phyloP scores from a whole-genome alignment of 2,888 invertebrate genomes.

The Rutpela maculata region DNA sequence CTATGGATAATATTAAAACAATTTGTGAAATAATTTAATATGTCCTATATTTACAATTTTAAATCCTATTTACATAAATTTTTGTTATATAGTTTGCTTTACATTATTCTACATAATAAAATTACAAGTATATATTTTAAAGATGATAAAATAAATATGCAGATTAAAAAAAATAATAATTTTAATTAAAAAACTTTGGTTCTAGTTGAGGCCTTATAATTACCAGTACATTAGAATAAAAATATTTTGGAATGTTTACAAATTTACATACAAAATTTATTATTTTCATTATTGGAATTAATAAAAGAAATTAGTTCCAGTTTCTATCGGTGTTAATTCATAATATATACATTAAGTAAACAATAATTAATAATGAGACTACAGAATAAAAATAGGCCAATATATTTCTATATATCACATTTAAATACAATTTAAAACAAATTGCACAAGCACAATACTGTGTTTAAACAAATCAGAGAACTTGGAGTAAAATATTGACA shows the following conservation, averaged over 20 bases:
- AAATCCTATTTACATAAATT: slow-evolving; percentile 37
- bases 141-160: slow-evolving; percentile 53
- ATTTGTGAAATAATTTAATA: slow-evolving; percentile 34
- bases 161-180: slow-evolving; percentile 45
- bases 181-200: slow-evolving; percentile 51
- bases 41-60: slow-evolving; percentile 37
- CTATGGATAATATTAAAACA: slow-evolving; percentile 21
- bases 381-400: slow-evolving; percentile 54
- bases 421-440: slow-evolving; percentile 52
- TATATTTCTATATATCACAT: slow-evolving; percentile 60
- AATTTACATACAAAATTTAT: slow-evolving; percentile 18
- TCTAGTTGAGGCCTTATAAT: slow-evolving; percentile 49
- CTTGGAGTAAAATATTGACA: not conserved
- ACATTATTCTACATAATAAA: slow-evolving; percentile 36
- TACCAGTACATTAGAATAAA: slow-evolving; percentile 29
- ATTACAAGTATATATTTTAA: slow-evolving; percentile 10
- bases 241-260: slow-evolving; percentile 39
- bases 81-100: slow-evolving; percentile 22
- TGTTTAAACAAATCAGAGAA: slow-evolving; percentile 21
- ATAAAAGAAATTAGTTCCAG: slow-evolving; percentile 10
- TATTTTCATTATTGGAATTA: slow-evolving; percentile 2
- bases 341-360: slow-evolving; percentile 34
- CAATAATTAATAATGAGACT: slow-evolving; percentile 10
- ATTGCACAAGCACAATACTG: slow-evolving; percentile 53
- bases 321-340: slow-evolving; percentile 1